Conservation (phyloP, 2,797 vertebrate species). For the Malurus splendens region DNA sequence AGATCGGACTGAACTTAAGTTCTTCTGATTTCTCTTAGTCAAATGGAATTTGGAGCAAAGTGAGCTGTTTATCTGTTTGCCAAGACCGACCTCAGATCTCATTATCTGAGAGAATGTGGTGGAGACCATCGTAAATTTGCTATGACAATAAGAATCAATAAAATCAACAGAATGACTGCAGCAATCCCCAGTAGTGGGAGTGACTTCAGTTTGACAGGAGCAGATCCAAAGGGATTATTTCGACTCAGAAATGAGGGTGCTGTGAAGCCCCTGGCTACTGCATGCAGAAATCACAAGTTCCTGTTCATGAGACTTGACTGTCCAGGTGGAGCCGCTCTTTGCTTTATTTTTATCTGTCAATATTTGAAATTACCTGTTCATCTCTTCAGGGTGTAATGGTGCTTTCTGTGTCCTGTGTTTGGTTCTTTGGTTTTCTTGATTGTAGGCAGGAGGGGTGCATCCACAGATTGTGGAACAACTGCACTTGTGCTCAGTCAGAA, state of each 20-base stretch:
- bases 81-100: accelerated
- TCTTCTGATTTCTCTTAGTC: not conserved
- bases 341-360: not conserved
- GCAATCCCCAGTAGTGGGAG: not conserved
- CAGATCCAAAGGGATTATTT: not conserved
- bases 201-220: not conserved
- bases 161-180: not conserved
- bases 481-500: not conserved
- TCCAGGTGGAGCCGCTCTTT: not conserved
- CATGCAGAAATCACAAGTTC: not conserved
- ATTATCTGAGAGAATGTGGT: not conserved
- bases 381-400: not conserved
- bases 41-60: not conserved
- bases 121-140: not conserved
- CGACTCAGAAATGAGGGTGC: not conserved
- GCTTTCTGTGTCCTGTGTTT: not conserved
- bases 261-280: not conserved
- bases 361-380: not conserved
- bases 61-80: not conserved
- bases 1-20: not conserved
- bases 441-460: not conserved
- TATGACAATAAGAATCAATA: not conserved
- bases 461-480: not conserved
- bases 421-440: not conserved
- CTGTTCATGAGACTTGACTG: not conserved